phyloP scores from a whole-genome alignment of 2,113 vertebrate genomes.

The Sinocyclocheilus rhinocerous region DNA sequence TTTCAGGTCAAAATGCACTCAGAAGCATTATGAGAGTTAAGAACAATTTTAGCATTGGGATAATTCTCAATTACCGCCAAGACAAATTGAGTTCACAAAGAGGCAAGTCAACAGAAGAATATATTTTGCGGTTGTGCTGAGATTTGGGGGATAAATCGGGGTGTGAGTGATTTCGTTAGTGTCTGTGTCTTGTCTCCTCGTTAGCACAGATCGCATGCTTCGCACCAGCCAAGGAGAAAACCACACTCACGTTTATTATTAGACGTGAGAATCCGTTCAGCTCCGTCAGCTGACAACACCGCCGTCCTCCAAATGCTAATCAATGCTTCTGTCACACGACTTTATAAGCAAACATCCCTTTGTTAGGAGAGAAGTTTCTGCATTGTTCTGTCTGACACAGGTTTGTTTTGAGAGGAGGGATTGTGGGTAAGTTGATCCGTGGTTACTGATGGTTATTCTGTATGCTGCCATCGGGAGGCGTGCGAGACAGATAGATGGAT shows the following conservation, averaged over 20 bases:
- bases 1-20: too few relatives aligned
- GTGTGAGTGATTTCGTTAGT: slow-evolving; percentile 49
- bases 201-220: slow-evolving; percentile 67
- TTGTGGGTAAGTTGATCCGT: background rate
- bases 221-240: slow-evolving; percentile 60
- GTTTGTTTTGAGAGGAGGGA: background rate
- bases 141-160: background rate
- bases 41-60: background rate
- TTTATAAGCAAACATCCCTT: background rate
- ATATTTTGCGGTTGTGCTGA: background rate
- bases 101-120: background rate
- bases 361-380: background rate
- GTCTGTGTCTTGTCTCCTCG: slow-evolving; percentile 67
- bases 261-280: slow-evolving; percentile 68
- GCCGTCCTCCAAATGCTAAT: slow-evolving; percentile 60
- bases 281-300: slow-evolving; percentile 62
- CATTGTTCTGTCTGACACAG: background rate
- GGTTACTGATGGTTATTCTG: background rate
- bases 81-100: background rate
- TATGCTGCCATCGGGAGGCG: background rate
- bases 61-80: background rate
- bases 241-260: slow-evolving; percentile 74
- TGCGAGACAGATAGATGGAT: background rate
- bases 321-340: slow-evolving; percentile 51
- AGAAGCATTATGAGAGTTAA: background rate